Conservation (phyloP, 2,888 invertebrate genomes). For the Zhengitettix transpicula region DNA sequence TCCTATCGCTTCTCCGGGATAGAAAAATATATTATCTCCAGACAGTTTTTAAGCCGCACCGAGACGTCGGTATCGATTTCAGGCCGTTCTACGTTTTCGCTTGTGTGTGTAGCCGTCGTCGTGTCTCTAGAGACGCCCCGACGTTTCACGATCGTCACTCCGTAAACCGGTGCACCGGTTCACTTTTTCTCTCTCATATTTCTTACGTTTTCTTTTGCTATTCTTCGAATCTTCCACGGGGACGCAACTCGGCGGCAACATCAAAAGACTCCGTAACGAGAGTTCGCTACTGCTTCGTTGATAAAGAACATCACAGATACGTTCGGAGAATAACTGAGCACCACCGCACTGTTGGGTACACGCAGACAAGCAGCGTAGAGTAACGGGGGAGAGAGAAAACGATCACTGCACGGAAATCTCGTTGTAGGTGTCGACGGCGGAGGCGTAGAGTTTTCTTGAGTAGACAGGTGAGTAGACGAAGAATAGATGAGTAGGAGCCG, state of each 20-base stretch:
- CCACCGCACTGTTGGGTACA: background rate
- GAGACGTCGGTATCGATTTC: too few relatives aligned
- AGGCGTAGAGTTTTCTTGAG: background rate
- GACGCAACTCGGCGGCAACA: conserved; percentile 6
- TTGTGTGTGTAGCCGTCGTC: too few relatives aligned
- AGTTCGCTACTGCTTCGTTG: conserved; percentile 8
- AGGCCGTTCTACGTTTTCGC: too few relatives aligned
- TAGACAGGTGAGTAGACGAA: background rate
- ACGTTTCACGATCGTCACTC: background rate
- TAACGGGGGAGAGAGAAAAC: background rate
- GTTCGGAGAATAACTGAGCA: background rate
- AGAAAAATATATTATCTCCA: too few relatives aligned
- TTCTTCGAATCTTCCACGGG: conserved; percentile 5
- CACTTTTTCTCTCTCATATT: conserved; percentile 8
- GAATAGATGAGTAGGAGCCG: background rate
- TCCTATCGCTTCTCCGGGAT: too few relatives aligned
- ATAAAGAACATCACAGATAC: background rate
- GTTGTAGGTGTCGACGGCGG: background rate
- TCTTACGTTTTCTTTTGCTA: conserved; percentile 6
- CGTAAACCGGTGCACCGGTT: background rate
- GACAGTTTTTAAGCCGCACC: too few relatives aligned
- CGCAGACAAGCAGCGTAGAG: background rate
- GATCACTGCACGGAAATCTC: background rate
- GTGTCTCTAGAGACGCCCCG: too few relatives aligned
- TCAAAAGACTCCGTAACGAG: conserved; percentile 8